A percentile compares a stretch with the other conserved stretches of the same genome.
phyloP scores from a whole-genome alignment of 2,888 invertebrate species.

The Micoletzkya japonica region DNA sequence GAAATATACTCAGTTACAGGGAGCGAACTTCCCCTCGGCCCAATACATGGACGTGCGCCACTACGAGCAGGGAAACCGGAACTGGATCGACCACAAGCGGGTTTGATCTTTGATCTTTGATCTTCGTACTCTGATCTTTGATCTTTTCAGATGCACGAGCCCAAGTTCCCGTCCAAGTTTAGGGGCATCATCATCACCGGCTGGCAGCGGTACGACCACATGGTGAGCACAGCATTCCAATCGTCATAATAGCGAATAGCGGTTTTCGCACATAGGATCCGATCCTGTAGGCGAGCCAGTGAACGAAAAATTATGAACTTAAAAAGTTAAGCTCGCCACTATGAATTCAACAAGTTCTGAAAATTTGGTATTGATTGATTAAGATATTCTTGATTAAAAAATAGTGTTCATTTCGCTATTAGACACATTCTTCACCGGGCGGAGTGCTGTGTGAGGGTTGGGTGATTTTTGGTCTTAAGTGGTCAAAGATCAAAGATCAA shows the following conservation, averaged over 20 bases:
- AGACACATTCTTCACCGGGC: no score
- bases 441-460: neutral
- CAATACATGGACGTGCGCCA: constrained; percentile 65
- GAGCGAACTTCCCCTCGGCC: constrained; percentile 51
- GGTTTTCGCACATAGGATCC: no score
- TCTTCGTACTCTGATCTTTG: neutral
- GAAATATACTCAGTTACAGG: constrained; percentile 21
- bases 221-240: neutral
- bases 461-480: neutral
- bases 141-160: constrained; percentile 35
- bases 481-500: no score
- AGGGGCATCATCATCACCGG: constrained; percentile 67
- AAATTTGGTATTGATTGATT: no score
- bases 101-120: constrained; percentile 26
- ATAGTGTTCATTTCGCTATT: no score
- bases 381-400: no score
- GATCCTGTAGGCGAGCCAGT: no score
- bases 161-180: constrained; percentile 53
- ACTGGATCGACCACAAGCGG: constrained; percentile 63
- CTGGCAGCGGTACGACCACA: constrained; percentile 65
- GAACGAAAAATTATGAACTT: no score
- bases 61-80: constrained; percentile 66
- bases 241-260: no score
- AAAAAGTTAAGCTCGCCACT: no score
- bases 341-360: no score